A percentile compares a stretch with the other conserved stretches of the same genome.
These are phyloP conservation scores for Cerceris rybyensis DNA, from an alignment of 2,888 invertebrate species.

Conservation along the genomic window DNA sequence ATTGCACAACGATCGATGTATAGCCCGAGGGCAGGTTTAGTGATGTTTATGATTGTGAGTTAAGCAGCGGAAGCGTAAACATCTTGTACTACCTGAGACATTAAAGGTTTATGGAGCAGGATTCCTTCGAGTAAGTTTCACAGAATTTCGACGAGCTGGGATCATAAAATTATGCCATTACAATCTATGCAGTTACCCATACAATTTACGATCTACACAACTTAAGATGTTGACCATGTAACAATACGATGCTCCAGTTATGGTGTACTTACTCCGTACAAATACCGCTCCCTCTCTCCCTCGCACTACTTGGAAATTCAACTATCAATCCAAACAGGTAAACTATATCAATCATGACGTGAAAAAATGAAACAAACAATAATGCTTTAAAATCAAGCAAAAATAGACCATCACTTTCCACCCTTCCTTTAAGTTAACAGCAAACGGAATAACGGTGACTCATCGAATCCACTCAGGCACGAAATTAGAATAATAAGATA, in stretches of 20 bases:
- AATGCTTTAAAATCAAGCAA: too few relatives aligned
- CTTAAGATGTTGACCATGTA: constrained; percentile 4
- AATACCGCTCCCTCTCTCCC: not conserved
- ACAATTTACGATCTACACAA: constrained; percentile 37
- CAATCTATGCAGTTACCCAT: constrained; percentile 8
- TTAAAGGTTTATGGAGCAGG: constrained; percentile 22
- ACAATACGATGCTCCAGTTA: not conserved
- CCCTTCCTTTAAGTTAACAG: too few relatives aligned
- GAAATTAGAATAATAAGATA: too few relatives aligned
- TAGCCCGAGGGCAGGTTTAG: not conserved
- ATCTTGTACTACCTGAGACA: constrained; percentile 25
- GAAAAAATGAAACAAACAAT: too few relatives aligned
- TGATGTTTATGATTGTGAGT: constrained; percentile 5
- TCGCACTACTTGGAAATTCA: too few relatives aligned
- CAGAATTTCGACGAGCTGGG: constrained; percentile 50
- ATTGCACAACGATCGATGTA: not conserved
- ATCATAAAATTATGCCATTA: constrained; percentile 37
- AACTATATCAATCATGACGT: not conserved
- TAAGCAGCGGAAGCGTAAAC: constrained; percentile 18
- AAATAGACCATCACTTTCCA: too few relatives aligned
- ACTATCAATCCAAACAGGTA: not conserved
- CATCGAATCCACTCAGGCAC: too few relatives aligned
- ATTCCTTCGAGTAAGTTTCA: constrained; percentile 14
- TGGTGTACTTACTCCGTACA: not conserved
- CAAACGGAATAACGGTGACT: too few relatives aligned